phyloP scores from a whole-genome alignment of 2,888 invertebrate species.

The Aspidiotus destructor region DNA sequence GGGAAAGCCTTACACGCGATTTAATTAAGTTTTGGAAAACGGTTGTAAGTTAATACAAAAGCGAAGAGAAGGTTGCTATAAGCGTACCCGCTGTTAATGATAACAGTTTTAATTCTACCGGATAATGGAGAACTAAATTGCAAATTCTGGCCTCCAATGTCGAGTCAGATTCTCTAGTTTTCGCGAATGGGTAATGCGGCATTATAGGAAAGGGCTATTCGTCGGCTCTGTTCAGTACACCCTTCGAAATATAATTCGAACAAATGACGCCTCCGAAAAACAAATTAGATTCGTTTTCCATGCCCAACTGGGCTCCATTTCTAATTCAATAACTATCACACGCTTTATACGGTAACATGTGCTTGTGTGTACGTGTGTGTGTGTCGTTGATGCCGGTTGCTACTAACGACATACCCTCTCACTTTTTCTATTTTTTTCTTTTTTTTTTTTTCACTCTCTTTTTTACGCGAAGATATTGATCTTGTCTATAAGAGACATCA shows the following conservation, averaged over 20 bases:
- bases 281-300: conserved; percentile 32
- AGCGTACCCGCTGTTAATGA: conserved; percentile 31
- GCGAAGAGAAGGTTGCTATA: conserved; percentile 27
- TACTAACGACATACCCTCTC: conserved; percentile 31
- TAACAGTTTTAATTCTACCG: conserved; percentile 31
- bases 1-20: conserved; percentile 29
- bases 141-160: conserved; percentile 30
- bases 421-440: too few relatives aligned
- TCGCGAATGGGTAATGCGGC: conserved; percentile 15
- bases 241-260: conserved; percentile 33
- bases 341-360: conserved; percentile 32
- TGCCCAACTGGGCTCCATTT: conserved; percentile 33
- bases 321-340: conserved; percentile 33
- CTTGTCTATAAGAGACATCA: conserved; percentile 20
- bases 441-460: neutral
- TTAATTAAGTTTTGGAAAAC: conserved; percentile 31
- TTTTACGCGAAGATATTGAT: conserved; percentile 32
- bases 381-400: conserved; percentile 18
- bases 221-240: conserved; percentile 16
- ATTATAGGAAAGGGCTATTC: conserved; percentile 27
- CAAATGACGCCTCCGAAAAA: conserved; percentile 33
- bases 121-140: conserved; percentile 30
- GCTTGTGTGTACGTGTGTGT: conserved; percentile 17
- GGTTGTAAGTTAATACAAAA: conserved; percentile 29
- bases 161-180: neutral